phyloP scores from a whole-genome alignment of 1,140 invertebrate genomes.

The Monomorium pharaonis region DNA sequence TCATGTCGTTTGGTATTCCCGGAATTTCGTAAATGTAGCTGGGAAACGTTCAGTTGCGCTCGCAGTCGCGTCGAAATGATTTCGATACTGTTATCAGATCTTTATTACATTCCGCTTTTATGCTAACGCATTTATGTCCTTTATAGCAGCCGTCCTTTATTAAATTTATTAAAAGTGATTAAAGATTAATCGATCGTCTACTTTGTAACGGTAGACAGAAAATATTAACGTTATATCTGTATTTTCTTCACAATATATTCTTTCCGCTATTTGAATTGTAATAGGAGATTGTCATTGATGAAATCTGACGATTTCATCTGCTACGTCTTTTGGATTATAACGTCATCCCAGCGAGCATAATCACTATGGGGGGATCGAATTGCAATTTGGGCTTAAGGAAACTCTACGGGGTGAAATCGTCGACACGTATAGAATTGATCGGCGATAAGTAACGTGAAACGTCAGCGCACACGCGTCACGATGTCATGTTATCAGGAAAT shows the following conservation, averaged over 20 bases:
- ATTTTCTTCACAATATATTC: background rate
- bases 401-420: background rate
- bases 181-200: background rate
- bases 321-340: background rate
- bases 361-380: background rate
- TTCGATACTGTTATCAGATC: conserved; percentile 10
- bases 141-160: background rate
- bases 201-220: background rate
- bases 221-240: background rate
- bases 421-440: conserved; percentile 21
- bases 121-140: background rate
- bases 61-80: background rate
- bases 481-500: conserved; percentile 28
- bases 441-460: conserved; percentile 18
- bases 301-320: background rate
- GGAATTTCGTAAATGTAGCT: conserved; percentile 10
- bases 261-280: background rate
- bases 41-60: background rate
- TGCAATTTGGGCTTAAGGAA: conserved; percentile 33
- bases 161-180: background rate
- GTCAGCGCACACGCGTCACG: conserved; percentile 18
- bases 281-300: background rate
- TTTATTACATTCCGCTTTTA: background rate
- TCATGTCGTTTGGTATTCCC: background rate
- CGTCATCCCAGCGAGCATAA: conserved; percentile 13